Conservation (phyloP, 2,797 vertebrate genomes). For the Anniella stebbinsi region DNA sequence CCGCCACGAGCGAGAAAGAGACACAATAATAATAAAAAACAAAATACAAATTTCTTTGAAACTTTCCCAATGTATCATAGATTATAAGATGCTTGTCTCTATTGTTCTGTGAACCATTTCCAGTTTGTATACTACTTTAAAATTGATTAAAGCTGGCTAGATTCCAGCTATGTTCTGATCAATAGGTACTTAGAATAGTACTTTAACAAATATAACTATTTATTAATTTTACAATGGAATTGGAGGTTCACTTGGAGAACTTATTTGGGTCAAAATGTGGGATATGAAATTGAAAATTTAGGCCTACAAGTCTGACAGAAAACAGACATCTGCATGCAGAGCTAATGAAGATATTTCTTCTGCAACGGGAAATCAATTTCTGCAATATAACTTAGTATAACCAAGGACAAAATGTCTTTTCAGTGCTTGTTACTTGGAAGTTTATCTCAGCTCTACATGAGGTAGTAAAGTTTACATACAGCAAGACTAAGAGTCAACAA, state of each 20-base stretch:
- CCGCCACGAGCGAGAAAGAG: too few relatives aligned
- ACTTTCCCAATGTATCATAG: neutral
- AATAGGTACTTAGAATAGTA: neutral
- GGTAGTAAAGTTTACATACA: neutral
- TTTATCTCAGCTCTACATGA: neutral
- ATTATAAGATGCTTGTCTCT: neutral
- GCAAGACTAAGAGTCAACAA: neutral
- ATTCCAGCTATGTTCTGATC: neutral
- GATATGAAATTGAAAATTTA: neutral
- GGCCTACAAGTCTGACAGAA: neutral
- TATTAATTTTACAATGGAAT: neutral
- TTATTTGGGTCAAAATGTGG: neutral
- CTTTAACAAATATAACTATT: neutral
- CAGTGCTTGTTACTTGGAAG: neutral
- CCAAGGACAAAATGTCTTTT: neutral
- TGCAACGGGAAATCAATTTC: accelerated
- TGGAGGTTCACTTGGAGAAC: neutral
- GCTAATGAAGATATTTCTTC: accelerated
- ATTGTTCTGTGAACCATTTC: neutral
- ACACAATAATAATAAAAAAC: too few relatives aligned
- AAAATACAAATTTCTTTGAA: neutral
- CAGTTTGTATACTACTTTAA: neutral
- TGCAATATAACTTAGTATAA: neutral
- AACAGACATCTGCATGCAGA: neutral
- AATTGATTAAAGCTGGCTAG: neutral